phyloP scores from a whole-genome alignment of 2,113 vertebrate species.

The Rhea americana region DNA sequence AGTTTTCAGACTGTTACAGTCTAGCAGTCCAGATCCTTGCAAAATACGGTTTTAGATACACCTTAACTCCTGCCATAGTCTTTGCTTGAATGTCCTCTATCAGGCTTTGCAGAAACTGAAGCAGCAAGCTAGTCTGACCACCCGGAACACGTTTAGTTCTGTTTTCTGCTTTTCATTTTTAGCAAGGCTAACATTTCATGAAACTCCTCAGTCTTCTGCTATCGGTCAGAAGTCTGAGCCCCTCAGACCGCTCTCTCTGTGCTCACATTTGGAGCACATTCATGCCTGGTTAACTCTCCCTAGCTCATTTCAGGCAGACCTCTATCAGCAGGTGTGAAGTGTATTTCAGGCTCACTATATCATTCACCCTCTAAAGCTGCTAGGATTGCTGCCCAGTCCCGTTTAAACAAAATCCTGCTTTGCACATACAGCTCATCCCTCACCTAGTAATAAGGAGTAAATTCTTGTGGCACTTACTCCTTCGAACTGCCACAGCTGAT shows the following conservation, averaged over 20 bases:
- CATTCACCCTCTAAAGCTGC: background rate
- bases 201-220: background rate
- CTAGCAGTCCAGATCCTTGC: background rate
- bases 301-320: background rate
- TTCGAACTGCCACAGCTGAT: background rate
- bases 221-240: background rate
- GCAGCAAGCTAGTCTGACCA: background rate
- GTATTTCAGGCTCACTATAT: background rate
- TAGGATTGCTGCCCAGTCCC: background rate
- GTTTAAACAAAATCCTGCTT: background rate
- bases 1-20: background rate
- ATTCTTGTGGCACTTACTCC: background rate
- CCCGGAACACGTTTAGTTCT: background rate
- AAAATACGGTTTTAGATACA: background rate
- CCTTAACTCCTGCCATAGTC: background rate
- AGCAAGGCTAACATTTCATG: background rate
- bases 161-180: background rate
- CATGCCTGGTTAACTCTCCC: background rate
- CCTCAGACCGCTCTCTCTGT: background rate
- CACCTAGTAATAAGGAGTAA: background rate
- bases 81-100: background rate
- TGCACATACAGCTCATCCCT: background rate
- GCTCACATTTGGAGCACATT: background rate
- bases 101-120: background rate
- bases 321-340: background rate